Base-by-base conservation (phyloP, 2,888 invertebrate species). In the Ormyrus labotus region DNA sequence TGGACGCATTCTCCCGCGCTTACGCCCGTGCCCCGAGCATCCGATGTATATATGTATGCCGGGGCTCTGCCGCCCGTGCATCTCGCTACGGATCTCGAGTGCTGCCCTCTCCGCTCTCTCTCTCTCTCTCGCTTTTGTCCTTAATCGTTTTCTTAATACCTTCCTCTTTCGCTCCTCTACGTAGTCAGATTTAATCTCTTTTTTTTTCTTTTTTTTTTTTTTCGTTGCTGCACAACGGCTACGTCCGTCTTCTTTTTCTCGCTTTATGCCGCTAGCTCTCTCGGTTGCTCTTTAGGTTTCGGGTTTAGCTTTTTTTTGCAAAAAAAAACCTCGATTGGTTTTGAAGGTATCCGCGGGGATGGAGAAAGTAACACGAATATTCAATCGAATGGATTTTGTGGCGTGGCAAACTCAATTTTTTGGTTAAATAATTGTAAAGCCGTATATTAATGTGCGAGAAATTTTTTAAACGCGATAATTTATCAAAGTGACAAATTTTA, bases 1-100 rank as follows among this genome's bases (percentile, higher is more conserved):
- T 88, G 88, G 87, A 87, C 86, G 87, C 90, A 90, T 89, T 90
- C 89, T 89, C 87, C 88, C 87, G 88, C 87, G 87, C 89, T 88
- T 88, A 88, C 88, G 89, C 87, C 85, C 85, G 84, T 72, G 80
- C 70, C 70, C 70, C 79, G 82, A 69, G 57, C 34, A 34, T 34
- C 67, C 76, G 74, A 76, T 58, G 11, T 34, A 34, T 34, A 34
- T 34, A 34, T 3, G 19, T 19, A 19, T 7, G 53, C 47, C 10
- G 75, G 78, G 64, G 60, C 63, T 45, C 63, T 45, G n/a, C n/a
- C 50, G 55, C 68, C 55, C 50, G 11, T 13, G 64, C 64, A 19
- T 51, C 57, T 58, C 55, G 34, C 61, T 7, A 48, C 11, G 47
- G 50, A 34, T 34, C 34, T 34, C 34, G 34, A 67, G 57, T 58